These are phyloP conservation scores for Caenorhabditis angaria DNA, from an alignment of 2,888 invertebrate genomes.

Conservation along the genomic window DNA sequence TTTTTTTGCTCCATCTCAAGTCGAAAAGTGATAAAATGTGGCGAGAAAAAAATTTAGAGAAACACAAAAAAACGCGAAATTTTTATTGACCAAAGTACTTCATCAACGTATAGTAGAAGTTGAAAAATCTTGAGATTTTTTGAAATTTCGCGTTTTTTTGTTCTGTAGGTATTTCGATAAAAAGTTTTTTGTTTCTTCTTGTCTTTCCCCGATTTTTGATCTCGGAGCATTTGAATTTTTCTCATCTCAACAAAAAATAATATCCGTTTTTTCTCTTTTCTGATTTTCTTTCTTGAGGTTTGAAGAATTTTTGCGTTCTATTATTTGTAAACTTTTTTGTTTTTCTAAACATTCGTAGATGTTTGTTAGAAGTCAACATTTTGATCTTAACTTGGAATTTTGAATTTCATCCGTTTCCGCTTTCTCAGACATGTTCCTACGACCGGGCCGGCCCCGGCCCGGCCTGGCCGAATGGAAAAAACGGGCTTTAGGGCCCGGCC, in stretches of 20 bases:
- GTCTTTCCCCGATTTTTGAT: not conserved
- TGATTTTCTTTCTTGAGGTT: not conserved
- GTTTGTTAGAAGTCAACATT: too few species aligned
- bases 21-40: not conserved
- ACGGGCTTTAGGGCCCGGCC: too few species aligned
- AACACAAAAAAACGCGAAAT: slow-evolving; percentile 2
- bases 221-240: too few species aligned
- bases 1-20: not conserved
- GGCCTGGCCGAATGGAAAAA: too few species aligned
- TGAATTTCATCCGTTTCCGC: too few species aligned
- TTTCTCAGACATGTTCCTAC: too few species aligned
- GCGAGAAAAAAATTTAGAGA: not conserved
- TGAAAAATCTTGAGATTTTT: slow-evolving; percentile 4
- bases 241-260: not conserved
- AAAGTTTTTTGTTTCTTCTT: too few species aligned
- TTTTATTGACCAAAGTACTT: slow-evolving; percentile 4
- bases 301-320: not conserved
- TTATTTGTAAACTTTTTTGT: too few species aligned
- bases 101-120: not conserved
- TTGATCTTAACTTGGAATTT: too few species aligned
- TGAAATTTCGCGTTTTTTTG: slow-evolving; percentile 4
- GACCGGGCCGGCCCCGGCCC: too few species aligned
- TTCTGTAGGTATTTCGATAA: not conserved
- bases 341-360: too few species aligned
- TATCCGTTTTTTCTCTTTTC: not conserved